A percentile compares a stretch with the other conserved stretches of the same genome.
These are phyloP conservation scores for Sarcophilus harrisii DNA, from an alignment of 2,797 vertebrate genomes.

Conservation along the genomic window DNA sequence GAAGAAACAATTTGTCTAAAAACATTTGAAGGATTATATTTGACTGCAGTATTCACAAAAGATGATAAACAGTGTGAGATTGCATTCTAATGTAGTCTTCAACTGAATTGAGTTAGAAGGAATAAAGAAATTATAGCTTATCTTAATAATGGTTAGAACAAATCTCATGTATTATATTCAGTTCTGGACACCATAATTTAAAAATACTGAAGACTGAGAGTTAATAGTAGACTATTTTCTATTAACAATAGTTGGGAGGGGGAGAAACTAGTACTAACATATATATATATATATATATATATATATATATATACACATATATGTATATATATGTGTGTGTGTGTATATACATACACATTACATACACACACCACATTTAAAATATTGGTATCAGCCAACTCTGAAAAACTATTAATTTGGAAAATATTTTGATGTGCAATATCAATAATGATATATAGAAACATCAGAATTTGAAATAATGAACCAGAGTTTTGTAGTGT, in stretches of 20 bases:
- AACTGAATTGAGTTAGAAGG: not conserved
- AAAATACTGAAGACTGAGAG: not conserved
- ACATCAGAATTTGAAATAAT: too few species aligned
- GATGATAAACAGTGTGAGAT: not conserved
- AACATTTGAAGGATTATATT: not conserved
- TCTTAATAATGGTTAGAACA: not conserved
- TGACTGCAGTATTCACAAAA: not conserved
- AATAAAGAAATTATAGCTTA: not conserved
- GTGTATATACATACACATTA: too few species aligned
- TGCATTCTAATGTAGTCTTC: not conserved
- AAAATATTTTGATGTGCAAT: too few species aligned
- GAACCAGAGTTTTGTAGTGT: too few species aligned
- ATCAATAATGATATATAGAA: too few species aligned
- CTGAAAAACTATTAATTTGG: too few species aligned
- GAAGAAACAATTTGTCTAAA: not conserved
- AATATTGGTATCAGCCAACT: too few species aligned
- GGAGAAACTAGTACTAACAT: too few species aligned
- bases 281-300: too few species aligned
- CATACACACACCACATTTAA: too few species aligned
- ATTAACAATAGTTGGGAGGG: not conserved
- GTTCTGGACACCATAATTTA: not conserved
- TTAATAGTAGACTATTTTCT: not conserved
- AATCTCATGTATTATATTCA: not conserved
- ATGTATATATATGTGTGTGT: too few species aligned
- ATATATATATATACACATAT: too few species aligned